Conservation (phyloP, 2,113 vertebrate species). For the Apeltes quadracus region DNA sequence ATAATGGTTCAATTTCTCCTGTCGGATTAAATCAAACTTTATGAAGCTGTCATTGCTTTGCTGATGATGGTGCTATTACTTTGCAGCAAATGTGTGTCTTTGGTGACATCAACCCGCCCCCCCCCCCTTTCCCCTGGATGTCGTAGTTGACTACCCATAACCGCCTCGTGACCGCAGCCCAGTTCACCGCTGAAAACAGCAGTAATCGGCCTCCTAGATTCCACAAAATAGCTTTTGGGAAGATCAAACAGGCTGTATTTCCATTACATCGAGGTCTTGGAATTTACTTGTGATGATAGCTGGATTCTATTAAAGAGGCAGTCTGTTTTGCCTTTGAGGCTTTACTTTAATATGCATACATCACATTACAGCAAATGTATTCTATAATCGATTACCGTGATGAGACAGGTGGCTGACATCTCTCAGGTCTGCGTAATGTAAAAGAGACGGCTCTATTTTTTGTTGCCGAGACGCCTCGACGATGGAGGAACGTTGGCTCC, state of each 20-base stretch:
- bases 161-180: constrained; percentile 28
- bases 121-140: constrained; percentile 15
- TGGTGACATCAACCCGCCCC: constrained; percentile 65
- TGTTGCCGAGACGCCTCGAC: constrained; percentile 28
- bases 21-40: constrained; percentile 81
- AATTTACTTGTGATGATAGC: constrained; percentile 68
- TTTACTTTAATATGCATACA: constrained; percentile 71
- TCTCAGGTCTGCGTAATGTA: constrained; percentile 61
- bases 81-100: constrained; percentile 60
- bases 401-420: constrained; percentile 72
- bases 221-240: constrained; percentile 37
- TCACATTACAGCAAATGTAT: constrained; percentile 70
- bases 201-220: constrained; percentile 37
- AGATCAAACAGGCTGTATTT: constrained; percentile 58
- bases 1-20: constrained; percentile 75
- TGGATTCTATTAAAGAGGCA: constrained; percentile 68
- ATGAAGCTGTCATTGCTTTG: constrained; percentile 77
- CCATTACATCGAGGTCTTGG: constrained; percentile 73
- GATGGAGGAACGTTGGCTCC: constrained; percentile 51
- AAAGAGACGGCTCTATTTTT: constrained; percentile 57
- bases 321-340: constrained; percentile 56
- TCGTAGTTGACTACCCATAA: constrained; percentile 27
- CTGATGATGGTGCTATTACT: constrained; percentile 74
- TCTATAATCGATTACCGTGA: constrained; percentile 67
- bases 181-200: constrained; percentile 32